Base-by-base conservation (phyloP, 2,888 invertebrate species). In the Agrochola circellaris region DNA sequence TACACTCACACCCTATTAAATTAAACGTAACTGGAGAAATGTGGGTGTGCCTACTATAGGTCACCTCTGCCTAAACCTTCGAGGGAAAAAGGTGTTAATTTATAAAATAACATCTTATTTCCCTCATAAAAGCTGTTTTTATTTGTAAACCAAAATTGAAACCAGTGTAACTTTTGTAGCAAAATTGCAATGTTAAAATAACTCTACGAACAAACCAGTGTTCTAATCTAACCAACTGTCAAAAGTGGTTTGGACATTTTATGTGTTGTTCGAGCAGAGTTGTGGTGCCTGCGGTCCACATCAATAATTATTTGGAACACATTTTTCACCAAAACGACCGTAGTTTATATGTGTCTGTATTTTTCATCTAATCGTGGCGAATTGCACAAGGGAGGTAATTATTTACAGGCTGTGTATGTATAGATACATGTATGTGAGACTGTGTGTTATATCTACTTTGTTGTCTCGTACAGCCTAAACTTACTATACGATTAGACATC, bases 211-310 rank as follows among this genome's bases (percentile, higher is more conserved):
- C 45, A 34, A 66, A 62, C 17, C 45, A 80, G 34, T 72, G 56
- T 34, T 82, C 48, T 66, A 66, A 82, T 81, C 82, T 62, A 48
- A 61, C 48, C 4, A 76, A 34, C 77, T 76, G 77, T 79, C 83
- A 76, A 45, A 82, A 82, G 61, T 30, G 48, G 17, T 76, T 61
- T 61, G 45, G 17, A 65, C 75, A 66, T 76, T 79, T 76, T 79
- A 82, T 42, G 78, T 82, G 66, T 23, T 67, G 61, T 79, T 42
- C 34, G 48, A 51, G 5, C 2, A 0, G 26, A 48, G 38, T 38
- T 61, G 48, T 42, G 51, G 38, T 8, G 58, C 17, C 60, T 38
- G 56, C 34, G 26, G 61, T 81, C 2, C 45, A 42, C 42, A 45
- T 20, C 45, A 30, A 65, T 74, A 56, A 73, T 54, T 65, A 65